Percentiles rank a stretch among this genome's conserved stretches.
phyloP scores from a whole-genome alignment of 2,888 invertebrate genomes.

The Apodemia duryi region DNA sequence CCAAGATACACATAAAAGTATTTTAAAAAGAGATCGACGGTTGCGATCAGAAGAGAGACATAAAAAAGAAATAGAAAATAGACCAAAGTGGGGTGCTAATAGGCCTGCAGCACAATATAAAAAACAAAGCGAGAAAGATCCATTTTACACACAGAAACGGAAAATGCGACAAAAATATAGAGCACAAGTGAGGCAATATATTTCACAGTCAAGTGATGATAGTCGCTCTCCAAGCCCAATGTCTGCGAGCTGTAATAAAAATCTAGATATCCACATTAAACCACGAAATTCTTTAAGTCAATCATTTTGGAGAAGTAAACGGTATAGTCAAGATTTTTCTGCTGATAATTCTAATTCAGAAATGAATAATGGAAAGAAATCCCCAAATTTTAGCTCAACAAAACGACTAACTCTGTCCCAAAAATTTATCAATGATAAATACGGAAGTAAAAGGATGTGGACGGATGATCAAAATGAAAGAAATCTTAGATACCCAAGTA shows the following conservation, averaged over 20 bases:
- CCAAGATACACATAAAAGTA: constrained; percentile 67
- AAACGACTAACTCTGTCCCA: constrained; percentile 70
- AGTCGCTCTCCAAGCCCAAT: constrained; percentile 79
- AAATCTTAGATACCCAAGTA: constrained; percentile 52
- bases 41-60: constrained; percentile 75
- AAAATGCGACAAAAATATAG: constrained; percentile 83
- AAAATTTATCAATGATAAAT: constrained; percentile 76
- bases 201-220: constrained; percentile 81
- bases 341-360: constrained; percentile 54
- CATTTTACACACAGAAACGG: constrained; percentile 86
- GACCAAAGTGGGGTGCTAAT: constrained; percentile 88
- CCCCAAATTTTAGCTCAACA: constrained; percentile 55
- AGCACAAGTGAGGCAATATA: constrained; percentile 74
- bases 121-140: constrained; percentile 94
- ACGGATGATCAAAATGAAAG: constrained; percentile 58
- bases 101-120: constrained; percentile 89
- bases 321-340: constrained; percentile 62
- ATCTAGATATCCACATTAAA: constrained; percentile 55
- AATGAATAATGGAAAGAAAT: constrained; percentile 62
- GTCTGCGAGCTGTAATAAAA: constrained; percentile 57
- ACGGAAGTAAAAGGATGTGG: constrained; percentile 73
- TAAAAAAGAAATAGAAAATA: constrained; percentile 80
- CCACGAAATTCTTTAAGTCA: constrained; percentile 70
- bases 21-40: constrained; percentile 73
- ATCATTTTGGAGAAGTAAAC: constrained; percentile 72